Evolutionary conservation across 2,888 invertebrate species (phyloP).

Genomic region (Megastigmus dorsalis): DNA sequence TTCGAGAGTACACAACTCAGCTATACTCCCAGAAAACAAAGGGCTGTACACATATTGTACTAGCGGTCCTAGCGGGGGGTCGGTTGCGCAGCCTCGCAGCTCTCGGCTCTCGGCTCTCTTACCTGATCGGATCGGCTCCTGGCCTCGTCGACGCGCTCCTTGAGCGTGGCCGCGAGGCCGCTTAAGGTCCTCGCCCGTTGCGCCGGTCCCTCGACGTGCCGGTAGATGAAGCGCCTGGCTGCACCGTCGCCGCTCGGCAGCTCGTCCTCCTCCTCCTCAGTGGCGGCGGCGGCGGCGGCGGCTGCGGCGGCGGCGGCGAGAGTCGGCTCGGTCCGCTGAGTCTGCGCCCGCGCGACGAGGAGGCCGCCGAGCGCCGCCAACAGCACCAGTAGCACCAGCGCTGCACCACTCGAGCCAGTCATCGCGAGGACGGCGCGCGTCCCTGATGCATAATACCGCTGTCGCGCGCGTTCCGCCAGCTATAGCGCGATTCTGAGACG

Average conservation of each 20-base stretch:
- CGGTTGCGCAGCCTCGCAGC: no score
- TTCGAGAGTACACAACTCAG: no score
- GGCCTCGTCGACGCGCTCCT: conserved; percentile 21
- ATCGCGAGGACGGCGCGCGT: conserved; percentile 33
- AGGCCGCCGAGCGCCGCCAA: background rate
- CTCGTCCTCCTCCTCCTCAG: background rate
- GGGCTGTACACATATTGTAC: no score
- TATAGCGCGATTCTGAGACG: no score
- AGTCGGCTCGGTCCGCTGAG: background rate
- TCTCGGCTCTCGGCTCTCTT: no score
- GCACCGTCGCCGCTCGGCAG: background rate
- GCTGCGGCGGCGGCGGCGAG: background rate
- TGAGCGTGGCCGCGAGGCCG: conserved; percentile 15
- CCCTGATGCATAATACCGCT: conserved; percentile 18
- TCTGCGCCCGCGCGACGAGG: conserved; percentile 12
- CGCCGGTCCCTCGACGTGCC: background rate
- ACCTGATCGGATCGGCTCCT: conserved; percentile 61
- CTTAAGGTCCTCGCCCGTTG: conserved; percentile 2
- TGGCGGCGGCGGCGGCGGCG: background rate
- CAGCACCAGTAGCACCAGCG: conserved; percentile 10
- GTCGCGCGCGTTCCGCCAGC: background rate
- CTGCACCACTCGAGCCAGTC: conserved; percentile 28
- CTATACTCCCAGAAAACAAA: no score
- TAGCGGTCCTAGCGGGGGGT: no score
- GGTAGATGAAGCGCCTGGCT: background rate